Base-by-base conservation (phyloP, 2,888 invertebrate species). In the Lutraria lutraria region DNA sequence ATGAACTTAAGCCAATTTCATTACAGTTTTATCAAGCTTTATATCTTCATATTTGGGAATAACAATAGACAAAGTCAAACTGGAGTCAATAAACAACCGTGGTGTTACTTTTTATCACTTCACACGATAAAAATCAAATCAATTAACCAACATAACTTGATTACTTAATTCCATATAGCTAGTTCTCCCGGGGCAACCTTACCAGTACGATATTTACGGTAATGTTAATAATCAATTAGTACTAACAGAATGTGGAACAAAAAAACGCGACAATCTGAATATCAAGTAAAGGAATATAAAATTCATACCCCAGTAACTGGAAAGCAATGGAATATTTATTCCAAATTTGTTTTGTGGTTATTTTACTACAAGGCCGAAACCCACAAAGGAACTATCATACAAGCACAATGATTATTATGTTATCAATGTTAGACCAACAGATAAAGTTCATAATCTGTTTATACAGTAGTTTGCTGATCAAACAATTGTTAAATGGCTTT, bases 131-230 rank as follows among this genome's bases (percentile, higher is more conserved):
- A 68, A n/a, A 25, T 25, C 25, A 68, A 68, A 68, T 68, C 63
- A 68, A 68, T 68, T 68, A 68, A 68, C 63, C n/a, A 68, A 68
- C 63, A 25, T 1, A n/a, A 68, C 25, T 68, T 25, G 63, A 68
- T n/a, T 68, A n/a, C 63, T n/a, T 25, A 25, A 68, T 68, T 68
- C 63, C 6, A 68, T 68, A 68, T 25, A 68, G 12, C 25, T 68
- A 68, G 8, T 68, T 25, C 63, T 68, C 63, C 25, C 8, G 25
- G 63, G n/a, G 12, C 63, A 25, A 68, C 63, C 25, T 25, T 25
- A n/a, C 63, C 25, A 12, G 25, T 68, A 25, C 25, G n/a, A 68
- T 25, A 13, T n/a, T 13, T 25, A 0, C 25, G n/a, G 13, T 25
- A 68, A 25, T 68, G 63, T 68, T 68, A 0, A 68, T 68, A 68